Evolutionary conservation across 2,113 vertebrate genomes (phyloP).

Genomic region (Hirundichthys speculiger): DNA sequence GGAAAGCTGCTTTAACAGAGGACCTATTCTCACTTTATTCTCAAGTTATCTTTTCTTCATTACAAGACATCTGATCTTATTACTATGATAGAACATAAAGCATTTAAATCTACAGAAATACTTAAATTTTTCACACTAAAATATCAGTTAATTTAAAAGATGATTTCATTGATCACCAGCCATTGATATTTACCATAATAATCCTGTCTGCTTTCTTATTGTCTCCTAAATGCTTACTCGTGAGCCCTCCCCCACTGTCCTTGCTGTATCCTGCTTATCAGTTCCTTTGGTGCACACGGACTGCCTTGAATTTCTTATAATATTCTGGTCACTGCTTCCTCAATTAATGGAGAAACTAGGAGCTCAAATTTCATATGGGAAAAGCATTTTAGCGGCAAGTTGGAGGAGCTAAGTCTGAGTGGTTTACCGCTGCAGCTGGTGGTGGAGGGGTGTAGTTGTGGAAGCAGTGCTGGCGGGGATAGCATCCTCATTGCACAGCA

Average conservation of each 20-base stretch:
- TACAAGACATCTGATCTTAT: too few relatives aligned
- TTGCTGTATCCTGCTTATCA: constrained; percentile 38
- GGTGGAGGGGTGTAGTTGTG: constrained; percentile 39
- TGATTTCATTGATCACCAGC: constrained; percentile 13
- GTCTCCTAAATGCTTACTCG: constrained; percentile 38
- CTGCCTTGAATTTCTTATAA: constrained; percentile 61
- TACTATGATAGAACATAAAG: too few relatives aligned
- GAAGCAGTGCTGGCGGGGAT: constrained; percentile 51
- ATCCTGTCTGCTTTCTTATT: constrained; percentile 41
- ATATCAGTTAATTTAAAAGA: constrained; percentile 1
- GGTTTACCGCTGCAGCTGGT: constrained; percentile 41
- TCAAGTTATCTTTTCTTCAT: too few relatives aligned
- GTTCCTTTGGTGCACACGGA: constrained; percentile 45
- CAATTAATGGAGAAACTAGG: constrained; percentile 66
- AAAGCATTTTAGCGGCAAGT: constrained; percentile 78
- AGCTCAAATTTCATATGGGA: constrained; percentile 68
- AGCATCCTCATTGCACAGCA: constrained; percentile 67
- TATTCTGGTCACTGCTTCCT: constrained; percentile 65
- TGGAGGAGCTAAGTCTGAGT: constrained; percentile 70
- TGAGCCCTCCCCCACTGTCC: constrained; percentile 45
- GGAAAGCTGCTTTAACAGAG: constrained; percentile 34
- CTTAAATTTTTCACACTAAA: constrained; percentile 3
- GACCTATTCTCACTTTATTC: too few relatives aligned
- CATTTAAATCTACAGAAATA: too few relatives aligned
- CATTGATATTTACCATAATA: constrained; percentile 53